Conservation (phyloP, 2,888 invertebrate species). For the Autographa gamma region DNA sequence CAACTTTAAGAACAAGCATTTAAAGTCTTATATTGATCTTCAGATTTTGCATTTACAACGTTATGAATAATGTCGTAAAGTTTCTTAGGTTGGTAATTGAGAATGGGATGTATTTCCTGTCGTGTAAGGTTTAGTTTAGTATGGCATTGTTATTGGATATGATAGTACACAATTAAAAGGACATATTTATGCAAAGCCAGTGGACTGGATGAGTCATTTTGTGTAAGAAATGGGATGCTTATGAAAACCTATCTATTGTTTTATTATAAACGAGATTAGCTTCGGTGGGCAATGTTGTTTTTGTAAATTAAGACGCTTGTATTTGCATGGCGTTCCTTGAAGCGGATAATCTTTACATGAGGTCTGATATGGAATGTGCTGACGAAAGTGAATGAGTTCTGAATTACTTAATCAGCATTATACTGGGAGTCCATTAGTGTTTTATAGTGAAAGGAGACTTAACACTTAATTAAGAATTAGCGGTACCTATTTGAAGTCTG, state of each 20-base stretch:
- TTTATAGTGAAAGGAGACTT: slow-evolving; percentile 4
- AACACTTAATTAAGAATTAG: slow-evolving; percentile 8
- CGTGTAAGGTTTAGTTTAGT: slow-evolving; percentile 58
- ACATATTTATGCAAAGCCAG: slow-evolving; percentile 71
- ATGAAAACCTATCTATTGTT: slow-evolving; percentile 72
- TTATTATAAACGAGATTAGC: slow-evolving; percentile 71
- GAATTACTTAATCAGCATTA: slow-evolving; percentile 10
- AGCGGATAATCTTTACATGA: slow-evolving; percentile 45
- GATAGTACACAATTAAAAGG: slow-evolving; percentile 71
- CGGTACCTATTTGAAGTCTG: slow-evolving; percentile 7
- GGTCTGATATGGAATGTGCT: slow-evolving; percentile 38
- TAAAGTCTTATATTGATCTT: slow-evolving; percentile 36
- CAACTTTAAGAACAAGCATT: slow-evolving; percentile 31
- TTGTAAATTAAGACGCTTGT: slow-evolving; percentile 69
- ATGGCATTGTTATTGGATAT: slow-evolving; percentile 46
- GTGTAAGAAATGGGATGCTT: slow-evolving; percentile 76
- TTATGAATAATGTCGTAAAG: slow-evolving; percentile 33
- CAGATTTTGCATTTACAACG: slow-evolving; percentile 38
- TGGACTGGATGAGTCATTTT: slow-evolving; percentile 78
- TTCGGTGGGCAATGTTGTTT: slow-evolving; percentile 61
- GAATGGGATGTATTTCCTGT: slow-evolving; percentile 16
- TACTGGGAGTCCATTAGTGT: background rate
- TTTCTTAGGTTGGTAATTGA: slow-evolving; percentile 12
- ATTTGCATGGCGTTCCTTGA: slow-evolving; percentile 56
- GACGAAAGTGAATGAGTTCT: slow-evolving; percentile 11